Percentiles rank a stretch among this genome's conserved stretches.
These are phyloP conservation scores for Volucella zonaria DNA, from an alignment of 2,888 invertebrate species.

Conservation along the genomic window DNA sequence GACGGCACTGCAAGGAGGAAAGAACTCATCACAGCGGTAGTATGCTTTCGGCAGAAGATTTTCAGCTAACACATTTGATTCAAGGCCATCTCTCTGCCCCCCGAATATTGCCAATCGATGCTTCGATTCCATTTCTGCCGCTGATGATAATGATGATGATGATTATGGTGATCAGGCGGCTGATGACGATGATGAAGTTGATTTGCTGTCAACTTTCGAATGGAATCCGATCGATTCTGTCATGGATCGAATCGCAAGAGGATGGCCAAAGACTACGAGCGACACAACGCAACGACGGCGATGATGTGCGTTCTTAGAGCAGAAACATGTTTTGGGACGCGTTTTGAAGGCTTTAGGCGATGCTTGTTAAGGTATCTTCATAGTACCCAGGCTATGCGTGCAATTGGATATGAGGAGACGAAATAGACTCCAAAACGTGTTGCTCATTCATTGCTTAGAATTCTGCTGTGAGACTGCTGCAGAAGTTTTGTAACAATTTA, in stretches of 20 bases:
- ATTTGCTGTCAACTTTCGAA: slow-evolving; percentile 73
- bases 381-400: slow-evolving; percentile 42
- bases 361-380: slow-evolving; percentile 66
- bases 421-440: slow-evolving; percentile 36
- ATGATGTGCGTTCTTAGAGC: slow-evolving; percentile 35
- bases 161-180: slow-evolving; percentile 56
- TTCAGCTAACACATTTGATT: slow-evolving; percentile 66
- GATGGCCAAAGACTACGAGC: slow-evolving; percentile 41
- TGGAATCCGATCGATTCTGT: slow-evolving; percentile 73
- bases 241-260: slow-evolving; percentile 73
- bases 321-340: slow-evolving; percentile 69
- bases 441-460: slow-evolving; percentile 41
- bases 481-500: slow-evolving; percentile 48
- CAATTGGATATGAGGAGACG: slow-evolving; percentile 54
- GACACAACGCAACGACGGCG: slow-evolving; percentile 10
- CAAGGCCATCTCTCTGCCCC: slow-evolving; percentile 29
- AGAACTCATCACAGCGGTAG: slow-evolving; percentile 56
- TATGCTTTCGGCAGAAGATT: slow-evolving; percentile 63
- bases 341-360: slow-evolving; percentile 73
- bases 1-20: slow-evolving; percentile 41
- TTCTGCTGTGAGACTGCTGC: slow-evolving; percentile 33
- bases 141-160: slow-evolving; percentile 54
- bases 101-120: slow-evolving; percentile 53
- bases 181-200: slow-evolving; percentile 71
- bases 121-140: background rate